Conservation (phyloP, 2,113 vertebrate species). For the Labeo catla region DNA sequence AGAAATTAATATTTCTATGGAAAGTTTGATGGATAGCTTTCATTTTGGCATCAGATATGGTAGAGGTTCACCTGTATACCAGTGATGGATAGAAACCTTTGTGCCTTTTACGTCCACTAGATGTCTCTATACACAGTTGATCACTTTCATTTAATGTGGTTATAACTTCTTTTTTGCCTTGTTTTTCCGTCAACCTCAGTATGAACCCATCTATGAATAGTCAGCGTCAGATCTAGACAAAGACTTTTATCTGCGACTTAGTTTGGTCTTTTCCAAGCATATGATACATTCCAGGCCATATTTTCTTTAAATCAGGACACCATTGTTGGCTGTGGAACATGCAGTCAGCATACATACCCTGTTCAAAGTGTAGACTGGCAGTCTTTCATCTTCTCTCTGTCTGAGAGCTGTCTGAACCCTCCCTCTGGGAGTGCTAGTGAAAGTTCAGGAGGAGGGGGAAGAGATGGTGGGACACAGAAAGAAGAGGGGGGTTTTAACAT, state of each 20-base stretch:
- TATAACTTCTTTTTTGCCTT: neutral
- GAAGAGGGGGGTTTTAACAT: constrained; percentile 43
- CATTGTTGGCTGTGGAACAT: constrained; percentile 51
- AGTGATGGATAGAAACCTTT: neutral
- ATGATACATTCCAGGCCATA: neutral
- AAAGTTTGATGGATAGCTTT: neutral
- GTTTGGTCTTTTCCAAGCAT: constrained; percentile 25
- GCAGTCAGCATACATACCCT: constrained; percentile 42
- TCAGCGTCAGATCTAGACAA: neutral
- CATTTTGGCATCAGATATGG: neutral
- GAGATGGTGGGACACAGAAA: constrained; percentile 32
- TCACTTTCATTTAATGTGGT: neutral
- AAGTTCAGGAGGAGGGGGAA: constrained; percentile 61
- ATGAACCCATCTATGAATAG: neutral
- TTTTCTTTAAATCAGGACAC: constrained; percentile 42
- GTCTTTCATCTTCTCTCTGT: constrained; percentile 58
- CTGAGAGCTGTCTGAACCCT: constrained; percentile 52
- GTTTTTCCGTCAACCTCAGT: neutral
- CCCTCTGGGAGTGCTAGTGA: constrained; percentile 64
- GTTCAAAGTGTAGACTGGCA: constrained; percentile 57
- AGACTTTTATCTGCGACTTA: constrained; percentile 22
- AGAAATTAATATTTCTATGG: neutral
- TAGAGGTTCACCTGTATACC: neutral
- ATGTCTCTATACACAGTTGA: constrained; percentile 17
- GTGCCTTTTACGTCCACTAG: neutral